These are phyloP conservation scores for Tenebrio molitor DNA, from an alignment of 1,140 invertebrate genomes.

Conservation along the genomic window DNA sequence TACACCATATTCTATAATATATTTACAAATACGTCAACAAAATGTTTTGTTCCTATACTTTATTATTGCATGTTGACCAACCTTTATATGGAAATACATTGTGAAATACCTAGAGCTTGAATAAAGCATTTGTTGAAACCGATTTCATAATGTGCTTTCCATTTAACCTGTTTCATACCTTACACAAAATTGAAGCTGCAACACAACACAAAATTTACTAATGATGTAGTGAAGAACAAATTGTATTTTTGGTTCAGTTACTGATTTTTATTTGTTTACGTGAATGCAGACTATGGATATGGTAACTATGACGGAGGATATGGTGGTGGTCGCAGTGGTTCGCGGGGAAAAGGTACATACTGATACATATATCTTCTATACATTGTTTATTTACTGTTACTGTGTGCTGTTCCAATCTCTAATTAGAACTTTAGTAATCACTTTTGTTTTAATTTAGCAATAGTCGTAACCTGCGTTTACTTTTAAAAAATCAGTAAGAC, in stretches of 20 bases:
- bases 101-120: slow-evolving; percentile 73
- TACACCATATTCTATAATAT: slow-evolving; percentile 42
- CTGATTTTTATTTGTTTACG: slow-evolving; percentile 41
- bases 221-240: slow-evolving; percentile 35
- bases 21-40: slow-evolving; percentile 52
- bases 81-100: slow-evolving; percentile 73
- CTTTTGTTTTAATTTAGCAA: slow-evolving; percentile 25
- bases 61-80: slow-evolving; percentile 62
- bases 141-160: slow-evolving; percentile 75
- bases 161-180: slow-evolving; percentile 60
- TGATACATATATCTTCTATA: too few relatives aligned
- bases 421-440: slow-evolving; percentile 6
- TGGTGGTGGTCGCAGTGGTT: slow-evolving; percentile 80
- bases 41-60: slow-evolving; percentile 61
- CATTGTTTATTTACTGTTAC: slow-evolving; percentile 45
- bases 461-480: slow-evolving; percentile 52
- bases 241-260: slow-evolving; percentile 34
- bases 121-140: slow-evolving; percentile 75
- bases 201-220: slow-evolving; percentile 32
- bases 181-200: slow-evolving; percentile 25
- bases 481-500: slow-evolving; percentile 46
- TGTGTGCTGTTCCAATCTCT: slow-evolving; percentile 42
- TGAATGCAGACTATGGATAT: slow-evolving; percentile 80
- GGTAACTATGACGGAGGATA: slow-evolving; percentile 85
- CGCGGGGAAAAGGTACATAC: slow-evolving; percentile 82